phyloP scores from a whole-genome alignment of 2,888 invertebrate genomes.

The Heteromurus nitidus region DNA sequence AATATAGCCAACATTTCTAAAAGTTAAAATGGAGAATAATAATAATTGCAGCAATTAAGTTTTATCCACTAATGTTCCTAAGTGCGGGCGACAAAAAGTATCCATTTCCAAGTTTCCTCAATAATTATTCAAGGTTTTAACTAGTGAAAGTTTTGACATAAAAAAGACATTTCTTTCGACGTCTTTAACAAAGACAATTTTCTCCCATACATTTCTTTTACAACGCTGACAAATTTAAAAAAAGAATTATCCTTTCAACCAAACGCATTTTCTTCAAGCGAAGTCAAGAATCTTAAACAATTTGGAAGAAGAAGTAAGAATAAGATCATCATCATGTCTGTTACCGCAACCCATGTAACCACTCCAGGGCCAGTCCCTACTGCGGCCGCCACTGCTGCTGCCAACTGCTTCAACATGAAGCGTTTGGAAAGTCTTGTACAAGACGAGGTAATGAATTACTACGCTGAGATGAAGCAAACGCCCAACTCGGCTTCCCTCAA shows the following conservation, averaged over 20 bases:
- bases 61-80: not conserved
- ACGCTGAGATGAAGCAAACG: constrained; percentile 24
- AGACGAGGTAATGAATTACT: constrained; percentile 60
- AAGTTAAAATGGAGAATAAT: constrained; percentile 51
- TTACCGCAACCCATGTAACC: constrained; percentile 44
- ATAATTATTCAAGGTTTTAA: not conserved
- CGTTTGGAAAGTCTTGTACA: constrained; percentile 56
- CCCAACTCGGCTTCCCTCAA: constrained; percentile 26
- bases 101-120: constrained; percentile 12
- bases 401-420: constrained; percentile 62
- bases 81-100: constrained; percentile 9
- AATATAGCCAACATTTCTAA: constrained; percentile 39
- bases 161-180: not conserved
- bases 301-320: not conserved
- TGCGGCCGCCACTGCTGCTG: constrained; percentile 16
- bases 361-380: constrained; percentile 41
- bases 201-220: not conserved
- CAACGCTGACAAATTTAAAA: not conserved
- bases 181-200: not conserved
- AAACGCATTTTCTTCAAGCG: not conserved
- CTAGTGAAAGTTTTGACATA: not conserved
- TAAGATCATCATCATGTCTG: constrained; percentile 31
- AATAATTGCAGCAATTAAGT: constrained; percentile 24
- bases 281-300: not conserved
- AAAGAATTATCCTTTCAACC: no score